Base-by-base conservation (phyloP, 2,888 invertebrate genomes). In the Leptura quadrifasciata region DNA sequence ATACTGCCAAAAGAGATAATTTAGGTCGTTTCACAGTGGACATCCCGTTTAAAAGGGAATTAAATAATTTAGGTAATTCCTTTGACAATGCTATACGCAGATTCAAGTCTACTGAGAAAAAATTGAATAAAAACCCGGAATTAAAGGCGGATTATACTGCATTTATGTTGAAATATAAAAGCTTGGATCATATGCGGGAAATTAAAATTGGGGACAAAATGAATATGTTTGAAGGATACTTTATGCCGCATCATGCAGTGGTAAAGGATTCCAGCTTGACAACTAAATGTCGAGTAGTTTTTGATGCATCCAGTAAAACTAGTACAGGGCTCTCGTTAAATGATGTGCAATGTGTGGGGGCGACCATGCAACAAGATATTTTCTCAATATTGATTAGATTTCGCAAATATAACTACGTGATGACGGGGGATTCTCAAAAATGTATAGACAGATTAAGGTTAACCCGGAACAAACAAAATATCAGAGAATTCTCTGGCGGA, bases 201-300 rank as follows among this genome's bases (percentile, higher is more conserved):
- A 57, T 57, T 35, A 69, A 20, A 6, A 31, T 35, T 20, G 9
- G 35, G 9, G 35, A 39, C 5, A n/a, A 21, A 55, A 55, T 27
- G n/a, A 1, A 24, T 8, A 12, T n/a, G 15, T 27, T n/a, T 2
- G 15, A 52, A 5, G 47, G 15, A n/a, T 54, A 27, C 27, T 65
- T 35, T 65, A 31, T 65, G 31, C 75, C 79, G 18, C 79, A 81
- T 35, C 81, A 81, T 54, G 65, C 73, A 2, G 79, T 81, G 17
- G 12, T 79, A 15, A 77, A 77, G 39, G 55, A 74, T 3, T 57
- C 35, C 5, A 71, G 65, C 21, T 35, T 21, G 8, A 79, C 77
- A 17, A 78, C 75, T 3, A 72, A 78, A 70, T 20, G 78, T 20
- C 61, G 78, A 31, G 77, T 79, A 5, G 79, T 77, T 8, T 81